Percentiles rank a stretch among this genome's conserved stretches.
phyloP scores from a whole-genome alignment of 2,888 invertebrate genomes.

The Synanthedon tipuliformis region DNA sequence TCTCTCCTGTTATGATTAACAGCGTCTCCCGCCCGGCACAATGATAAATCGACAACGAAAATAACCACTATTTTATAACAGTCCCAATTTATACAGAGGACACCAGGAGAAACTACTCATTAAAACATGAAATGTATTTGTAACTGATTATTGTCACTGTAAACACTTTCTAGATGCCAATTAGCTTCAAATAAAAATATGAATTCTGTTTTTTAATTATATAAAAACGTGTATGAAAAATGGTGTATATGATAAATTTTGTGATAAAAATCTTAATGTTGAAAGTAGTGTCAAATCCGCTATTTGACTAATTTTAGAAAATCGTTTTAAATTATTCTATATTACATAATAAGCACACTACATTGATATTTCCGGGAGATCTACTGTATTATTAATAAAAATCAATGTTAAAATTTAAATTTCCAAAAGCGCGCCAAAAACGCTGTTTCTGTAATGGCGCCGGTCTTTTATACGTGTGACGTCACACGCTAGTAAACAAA shows the following conservation, averaged over 20 bases:
- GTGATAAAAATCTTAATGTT: not conserved
- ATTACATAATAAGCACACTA: too few relatives aligned
- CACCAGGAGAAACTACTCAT: conserved; percentile 12
- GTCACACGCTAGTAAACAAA: too few relatives aligned
- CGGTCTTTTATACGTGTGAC: too few relatives aligned
- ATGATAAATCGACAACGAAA: conserved; percentile 56
- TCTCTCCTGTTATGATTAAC: conserved; percentile 41
- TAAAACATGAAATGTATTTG: conserved; percentile 4
- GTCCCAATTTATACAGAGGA: conserved; percentile 12
- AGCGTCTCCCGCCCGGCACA: conserved; percentile 25
- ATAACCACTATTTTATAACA: conserved; percentile 32
- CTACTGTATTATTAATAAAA: too few relatives aligned
- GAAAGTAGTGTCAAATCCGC: too few relatives aligned
- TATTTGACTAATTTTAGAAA: too few relatives aligned
- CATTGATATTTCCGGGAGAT: too few relatives aligned
- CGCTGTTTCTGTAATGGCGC: too few relatives aligned
- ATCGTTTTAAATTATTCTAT: too few relatives aligned
- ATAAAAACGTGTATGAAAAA: too few relatives aligned
- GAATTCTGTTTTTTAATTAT: not conserved
- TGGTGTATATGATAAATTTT: not conserved
- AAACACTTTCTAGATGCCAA: not conserved
- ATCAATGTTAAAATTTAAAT: too few relatives aligned
- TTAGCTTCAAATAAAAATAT: not conserved
- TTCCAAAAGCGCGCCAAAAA: too few relatives aligned
- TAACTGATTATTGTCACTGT: not conserved